Base-by-base conservation (phyloP, 2,888 invertebrate genomes). In the Nasonovia ribisnigri region DNA sequence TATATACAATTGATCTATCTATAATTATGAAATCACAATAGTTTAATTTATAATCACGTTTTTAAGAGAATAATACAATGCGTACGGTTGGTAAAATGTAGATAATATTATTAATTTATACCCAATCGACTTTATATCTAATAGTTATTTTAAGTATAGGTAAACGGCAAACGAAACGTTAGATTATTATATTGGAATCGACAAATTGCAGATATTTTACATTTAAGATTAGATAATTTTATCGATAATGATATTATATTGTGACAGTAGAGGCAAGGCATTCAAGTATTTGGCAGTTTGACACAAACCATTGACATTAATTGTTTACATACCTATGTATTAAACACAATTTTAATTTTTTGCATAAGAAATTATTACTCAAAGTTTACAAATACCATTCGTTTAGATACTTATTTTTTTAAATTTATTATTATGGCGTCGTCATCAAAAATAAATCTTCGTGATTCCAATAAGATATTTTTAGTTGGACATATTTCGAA, bases 351-450 rank as follows among this genome's bases (percentile, higher is more conserved):
- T 86, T 86, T 29, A 86, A 46, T 86, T 86, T 8, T 86, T 86
- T 86, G 46, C 87, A 29, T 87, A 29, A 11, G 29, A 87, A 48
- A 87, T 87, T 29, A 87, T 48, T 87, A 87, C n/a, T 87, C 26
- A 48, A 46, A 86, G 29, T 48, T 86, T 86, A 86, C 11, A 86
- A 86, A 26, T 86, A 86, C 29, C 24, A 24, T 57, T 57, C 26
- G 4, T 88, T 26, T 88, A 51, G 0, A 13, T 88, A 43, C 8
- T 57, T 88, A 1, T 2, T 24, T 11, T 24, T 88, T 88, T 24
- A 42, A 88, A 54, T 88, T 88, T 88, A 57, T 88, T n/a, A 88
- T 88, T 57, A 88, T 88, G 88, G 42, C 88, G 42, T 57, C 88
- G 6, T 46, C 88, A 42, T 54, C 88, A 88, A 88, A 88, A 54